These are phyloP conservation scores for Cynocephalus volans DNA, from an alignment of 2,113 vertebrate genomes.

Conservation along the genomic window DNA sequence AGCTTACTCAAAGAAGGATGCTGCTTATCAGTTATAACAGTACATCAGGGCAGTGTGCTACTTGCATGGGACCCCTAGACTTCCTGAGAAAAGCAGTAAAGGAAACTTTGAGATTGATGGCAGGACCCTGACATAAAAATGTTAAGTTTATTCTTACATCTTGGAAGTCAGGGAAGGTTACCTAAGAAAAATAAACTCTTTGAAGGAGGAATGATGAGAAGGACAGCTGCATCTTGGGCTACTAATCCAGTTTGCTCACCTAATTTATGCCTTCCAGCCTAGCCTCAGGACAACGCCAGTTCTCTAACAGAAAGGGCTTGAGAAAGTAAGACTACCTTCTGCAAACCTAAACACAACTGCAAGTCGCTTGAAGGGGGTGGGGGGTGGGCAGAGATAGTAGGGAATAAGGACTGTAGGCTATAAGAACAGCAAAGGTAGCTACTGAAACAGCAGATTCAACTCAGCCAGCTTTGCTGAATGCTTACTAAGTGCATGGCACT, in stretches of 20 bases:
- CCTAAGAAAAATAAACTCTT: background rate
- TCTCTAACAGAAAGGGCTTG: constrained; percentile 13
- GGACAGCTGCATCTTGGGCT: background rate
- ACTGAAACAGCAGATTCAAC: background rate
- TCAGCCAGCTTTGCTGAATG: background rate
- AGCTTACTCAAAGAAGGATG: background rate
- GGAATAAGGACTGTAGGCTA: background rate
- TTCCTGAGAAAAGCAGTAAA: background rate
- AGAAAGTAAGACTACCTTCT: background rate
- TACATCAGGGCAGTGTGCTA: background rate
- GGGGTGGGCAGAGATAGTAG: fast-evolving
- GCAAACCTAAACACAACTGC: background rate
- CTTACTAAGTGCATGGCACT: background rate
- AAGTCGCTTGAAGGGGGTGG: background rate
- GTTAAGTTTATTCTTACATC: background rate
- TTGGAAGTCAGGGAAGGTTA: constrained; percentile 1
- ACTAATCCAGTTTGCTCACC: background rate
- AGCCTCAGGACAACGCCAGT: background rate
- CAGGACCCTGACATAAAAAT: background rate
- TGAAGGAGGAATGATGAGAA: constrained; percentile 20
- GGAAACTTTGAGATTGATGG: background rate
- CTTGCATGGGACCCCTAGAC: background rate
- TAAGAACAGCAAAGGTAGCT: background rate
- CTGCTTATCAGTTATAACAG: background rate
- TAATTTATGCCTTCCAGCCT: background rate